These are phyloP conservation scores for Caracal caracal DNA, from an alignment of 2,113 vertebrate species.

Conservation along the genomic window DNA sequence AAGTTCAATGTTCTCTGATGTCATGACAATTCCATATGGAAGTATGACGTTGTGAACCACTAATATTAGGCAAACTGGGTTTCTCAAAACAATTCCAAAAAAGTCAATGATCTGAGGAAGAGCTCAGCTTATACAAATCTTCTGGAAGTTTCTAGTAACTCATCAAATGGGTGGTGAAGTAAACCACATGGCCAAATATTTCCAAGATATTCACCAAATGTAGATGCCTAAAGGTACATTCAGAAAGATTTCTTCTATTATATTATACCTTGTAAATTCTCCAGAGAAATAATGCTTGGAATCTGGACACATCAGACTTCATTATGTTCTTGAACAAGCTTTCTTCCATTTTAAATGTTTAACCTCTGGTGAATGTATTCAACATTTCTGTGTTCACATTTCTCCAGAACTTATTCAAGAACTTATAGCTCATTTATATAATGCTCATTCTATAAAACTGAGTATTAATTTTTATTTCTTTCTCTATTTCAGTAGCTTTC, in stretches of 20 bases:
- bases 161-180: background rate
- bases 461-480: background rate
- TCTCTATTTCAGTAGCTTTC: background rate
- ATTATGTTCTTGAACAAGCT: background rate
- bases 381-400: background rate
- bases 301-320: background rate
- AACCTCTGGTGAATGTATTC: background rate
- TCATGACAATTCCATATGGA: background rate
- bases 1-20: background rate
- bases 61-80: background rate
- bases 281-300: background rate
- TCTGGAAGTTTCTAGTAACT: background rate
- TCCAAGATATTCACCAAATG: background rate
- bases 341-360: background rate
- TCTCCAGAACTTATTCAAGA: background rate
- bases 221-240: background rate
- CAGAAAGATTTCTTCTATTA: background rate
- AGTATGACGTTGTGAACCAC: background rate
- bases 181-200: background rate
- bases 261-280: background rate
- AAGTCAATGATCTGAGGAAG: background rate
- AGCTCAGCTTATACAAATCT: background rate
- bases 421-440: background rate
- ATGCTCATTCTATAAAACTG: background rate
- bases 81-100: constrained; percentile 18